Conservation (phyloP, 35 echinoderm and acorn worm genomes). For the Anneissia japonica region DNA sequence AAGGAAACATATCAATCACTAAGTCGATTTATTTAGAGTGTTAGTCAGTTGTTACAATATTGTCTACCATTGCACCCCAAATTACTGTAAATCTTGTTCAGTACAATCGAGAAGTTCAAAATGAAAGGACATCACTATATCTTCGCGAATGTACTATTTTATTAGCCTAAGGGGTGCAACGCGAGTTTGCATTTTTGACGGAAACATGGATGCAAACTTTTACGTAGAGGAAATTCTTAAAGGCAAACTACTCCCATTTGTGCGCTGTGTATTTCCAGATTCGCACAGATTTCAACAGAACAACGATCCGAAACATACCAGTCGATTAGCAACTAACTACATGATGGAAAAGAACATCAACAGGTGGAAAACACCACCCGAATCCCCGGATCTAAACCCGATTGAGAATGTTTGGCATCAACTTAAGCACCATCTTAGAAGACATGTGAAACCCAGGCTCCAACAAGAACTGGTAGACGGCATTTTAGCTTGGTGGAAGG, state of each 20-base stretch:
- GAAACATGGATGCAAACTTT: conserved; percentile 24
- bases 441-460: no score
- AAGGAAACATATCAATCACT: no score
- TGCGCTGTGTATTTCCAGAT: neutral
- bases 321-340: conserved; percentile 12
- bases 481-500: no score
- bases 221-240: neutral
- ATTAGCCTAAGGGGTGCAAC: conserved; percentile 20
- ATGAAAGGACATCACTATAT: no score
- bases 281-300: conserved; percentile 19
- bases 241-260: neutral
- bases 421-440: conserved; percentile 29
- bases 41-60: no score
- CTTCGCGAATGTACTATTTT: no score
- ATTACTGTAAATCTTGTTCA: no score
- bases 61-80: no score
- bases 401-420: conserved; percentile 31
- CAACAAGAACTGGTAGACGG: no score
- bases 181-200: conserved; percentile 23
- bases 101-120: no score
- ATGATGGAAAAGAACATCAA: conserved; percentile 18
- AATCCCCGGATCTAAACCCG: conserved; percentile 32
- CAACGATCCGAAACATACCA: conserved; percentile 54
- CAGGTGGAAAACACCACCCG: conserved; percentile 20
- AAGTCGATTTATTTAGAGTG: no score